Conservation (phyloP, 2,888 invertebrate species). For the Dryocosmus kuriphilus region DNA sequence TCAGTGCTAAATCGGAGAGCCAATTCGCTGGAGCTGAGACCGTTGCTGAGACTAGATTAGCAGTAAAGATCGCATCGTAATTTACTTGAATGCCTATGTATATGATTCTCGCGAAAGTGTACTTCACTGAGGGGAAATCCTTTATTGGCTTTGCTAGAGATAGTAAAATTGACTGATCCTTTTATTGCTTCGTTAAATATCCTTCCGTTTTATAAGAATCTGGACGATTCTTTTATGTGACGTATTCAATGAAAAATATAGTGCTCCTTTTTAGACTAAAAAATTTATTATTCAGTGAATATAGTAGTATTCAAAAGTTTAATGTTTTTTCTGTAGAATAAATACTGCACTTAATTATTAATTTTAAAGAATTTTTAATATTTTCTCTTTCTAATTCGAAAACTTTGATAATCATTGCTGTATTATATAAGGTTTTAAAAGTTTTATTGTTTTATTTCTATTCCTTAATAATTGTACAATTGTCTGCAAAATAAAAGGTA, state of each 20-base stretch:
- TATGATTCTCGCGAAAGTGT: not conserved
- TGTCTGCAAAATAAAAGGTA: too few relatives aligned
- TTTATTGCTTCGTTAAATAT: not conserved
- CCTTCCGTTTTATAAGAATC: not conserved
- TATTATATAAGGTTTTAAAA: too few relatives aligned
- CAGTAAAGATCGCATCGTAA: not conserved
- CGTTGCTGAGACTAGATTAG: not conserved
- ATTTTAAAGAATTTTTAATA: too few relatives aligned
- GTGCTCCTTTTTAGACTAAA: not conserved
- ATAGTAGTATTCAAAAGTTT: too few relatives aligned
- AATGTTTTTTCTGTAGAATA: too few relatives aligned
- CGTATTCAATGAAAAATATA: not conserved
- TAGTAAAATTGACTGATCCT: not conserved
- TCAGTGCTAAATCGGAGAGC: not conserved
- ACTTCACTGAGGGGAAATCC: not conserved
- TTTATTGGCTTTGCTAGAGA: not conserved
- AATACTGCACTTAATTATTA: too few relatives aligned
- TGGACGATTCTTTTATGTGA: not conserved
- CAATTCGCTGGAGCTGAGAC: not conserved
- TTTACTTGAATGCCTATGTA: not conserved
- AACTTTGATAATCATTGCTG: too few relatives aligned
- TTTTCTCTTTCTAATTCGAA: too few relatives aligned
- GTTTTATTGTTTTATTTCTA: too few relatives aligned
- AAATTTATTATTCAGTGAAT: too few relatives aligned
- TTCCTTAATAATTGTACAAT: too few relatives aligned